Evolutionary conservation across 2,888 invertebrate species (phyloP), one percentile per base, ranked within the genome.

Genomic region (Scaptomyza flava): DNA sequence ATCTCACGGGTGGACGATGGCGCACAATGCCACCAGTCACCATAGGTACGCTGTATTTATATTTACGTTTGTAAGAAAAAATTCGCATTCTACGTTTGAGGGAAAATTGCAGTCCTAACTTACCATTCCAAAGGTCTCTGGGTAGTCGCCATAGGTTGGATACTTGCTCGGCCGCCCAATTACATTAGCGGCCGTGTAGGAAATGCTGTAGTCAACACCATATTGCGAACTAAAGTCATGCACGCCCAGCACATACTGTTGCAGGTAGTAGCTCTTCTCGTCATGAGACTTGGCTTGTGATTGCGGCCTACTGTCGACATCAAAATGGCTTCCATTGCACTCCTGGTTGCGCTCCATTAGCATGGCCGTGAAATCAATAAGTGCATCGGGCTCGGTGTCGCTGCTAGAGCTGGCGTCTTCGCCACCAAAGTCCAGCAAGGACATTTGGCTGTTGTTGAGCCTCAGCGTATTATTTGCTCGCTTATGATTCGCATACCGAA

Each of bases 121-220:
- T 93, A 98, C 98, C 95, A 98, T 96, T 63, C 96, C 96, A 93
- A 96, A 98, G 12, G 97, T 96, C 91, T 97, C 95, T 9, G 97
- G 96, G 93, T 96, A 98, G 91, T 98, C 98, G 17, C 98, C 98
- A 91, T 98, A 98, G 72, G 95, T 94, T 0, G 98, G 98, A 93
- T 95, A 98, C 91, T 96, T 96, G 30, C 95, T 95, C 11, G 96
- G 96, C 80, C 95, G 95, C 8, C 98, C 97, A 54, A 96, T 95
- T 62, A 98, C 94, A 92, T 98, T 98, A 56, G 95, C 94, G 6
- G 97, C 97, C 4, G 97, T 96, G 90, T 98, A 98, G 0, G 97
- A 97, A 89, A 96, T 96, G 92, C 96, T 97, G 69, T 95, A 95
- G 91, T 95, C 96, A 91, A 96, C 96, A 68, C 97, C 98, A 93